phyloP scores from a whole-genome alignment of 1,140 invertebrate species.

The Pemphigus obesinymphae region DNA sequence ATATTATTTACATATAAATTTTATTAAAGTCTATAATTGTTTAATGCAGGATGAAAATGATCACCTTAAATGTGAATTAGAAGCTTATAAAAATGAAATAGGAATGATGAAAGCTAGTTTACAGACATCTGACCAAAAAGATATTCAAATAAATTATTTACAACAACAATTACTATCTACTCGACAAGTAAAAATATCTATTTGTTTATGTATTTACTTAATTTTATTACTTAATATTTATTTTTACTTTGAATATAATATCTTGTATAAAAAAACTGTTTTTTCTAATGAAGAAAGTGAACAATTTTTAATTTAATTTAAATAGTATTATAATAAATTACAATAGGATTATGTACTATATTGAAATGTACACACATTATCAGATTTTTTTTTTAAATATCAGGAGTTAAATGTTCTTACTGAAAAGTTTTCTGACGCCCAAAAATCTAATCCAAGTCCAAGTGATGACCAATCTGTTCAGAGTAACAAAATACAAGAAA shows the following conservation, averaged over 20 bases:
- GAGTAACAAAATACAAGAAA: background rate
- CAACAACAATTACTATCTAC: slow-evolving; percentile 75
- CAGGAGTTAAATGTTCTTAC: slow-evolving; percentile 29
- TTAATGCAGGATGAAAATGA: slow-evolving; percentile 79
- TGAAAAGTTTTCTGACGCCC: background rate
- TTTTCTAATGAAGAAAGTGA: background rate
- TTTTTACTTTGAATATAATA: background rate
- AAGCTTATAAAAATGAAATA: slow-evolving; percentile 91
- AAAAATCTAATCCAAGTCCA: background rate
- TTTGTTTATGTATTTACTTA: background rate
- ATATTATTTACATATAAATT: background rate
- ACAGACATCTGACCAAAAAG: slow-evolving; percentile 64
- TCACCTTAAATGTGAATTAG: slow-evolving; percentile 82
- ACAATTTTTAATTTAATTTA: no score
- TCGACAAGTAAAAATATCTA: slow-evolving; percentile 57
- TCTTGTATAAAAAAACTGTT: background rate
- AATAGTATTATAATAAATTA: no score
- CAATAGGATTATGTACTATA: no score
- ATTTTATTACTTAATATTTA: background rate
- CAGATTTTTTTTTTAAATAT: background rate
- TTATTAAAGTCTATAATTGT: background rate
- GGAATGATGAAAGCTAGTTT: slow-evolving; percentile 64
- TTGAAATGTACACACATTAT: no score
- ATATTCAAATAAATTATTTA: slow-evolving; percentile 66
- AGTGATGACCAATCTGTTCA: background rate